Evolutionary conservation across 2,113 vertebrate species (phyloP).

Genomic region (Sitta europaea): DNA sequence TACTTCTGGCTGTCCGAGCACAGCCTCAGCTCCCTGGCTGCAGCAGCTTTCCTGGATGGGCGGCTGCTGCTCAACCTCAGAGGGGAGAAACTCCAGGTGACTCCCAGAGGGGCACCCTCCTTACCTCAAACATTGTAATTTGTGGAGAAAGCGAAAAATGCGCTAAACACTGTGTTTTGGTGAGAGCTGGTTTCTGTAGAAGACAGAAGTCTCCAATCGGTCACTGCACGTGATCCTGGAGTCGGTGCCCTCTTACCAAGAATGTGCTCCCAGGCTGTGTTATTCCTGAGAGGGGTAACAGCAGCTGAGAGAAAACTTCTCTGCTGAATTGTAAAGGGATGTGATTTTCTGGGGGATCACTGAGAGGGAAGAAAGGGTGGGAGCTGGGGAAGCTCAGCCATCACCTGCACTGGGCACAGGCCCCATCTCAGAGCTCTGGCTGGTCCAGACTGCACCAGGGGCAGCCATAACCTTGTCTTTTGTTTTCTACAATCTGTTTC

Average conservation of each 20-base stretch:
- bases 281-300: not conserved
- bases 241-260: not conserved
- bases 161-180: accelerated
- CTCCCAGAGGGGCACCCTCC: not conserved
- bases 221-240: not conserved
- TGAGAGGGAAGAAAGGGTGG: not conserved
- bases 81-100: conserved; percentile 77
- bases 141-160: not conserved
- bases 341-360: not conserved
- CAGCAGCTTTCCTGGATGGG: conserved; percentile 74
- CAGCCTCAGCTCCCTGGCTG: conserved; percentile 72
- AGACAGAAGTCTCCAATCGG: not conserved
- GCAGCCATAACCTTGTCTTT: not conserved
- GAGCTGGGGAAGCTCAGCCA: not conserved
- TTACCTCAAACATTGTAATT: not conserved
- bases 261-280: no score
- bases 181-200: not conserved
- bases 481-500: not conserved
- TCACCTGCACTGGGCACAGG: not conserved
- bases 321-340: not conserved
- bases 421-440: not conserved
- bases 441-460: not conserved
- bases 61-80: conserved; percentile 69
- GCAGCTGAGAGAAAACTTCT: not conserved
- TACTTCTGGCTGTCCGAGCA: conserved; percentile 86